Evolutionary conservation across 2,888 invertebrate species (phyloP), one percentile per base, ranked within the genome.

Genomic region (Loripinus fragilis): DNA sequence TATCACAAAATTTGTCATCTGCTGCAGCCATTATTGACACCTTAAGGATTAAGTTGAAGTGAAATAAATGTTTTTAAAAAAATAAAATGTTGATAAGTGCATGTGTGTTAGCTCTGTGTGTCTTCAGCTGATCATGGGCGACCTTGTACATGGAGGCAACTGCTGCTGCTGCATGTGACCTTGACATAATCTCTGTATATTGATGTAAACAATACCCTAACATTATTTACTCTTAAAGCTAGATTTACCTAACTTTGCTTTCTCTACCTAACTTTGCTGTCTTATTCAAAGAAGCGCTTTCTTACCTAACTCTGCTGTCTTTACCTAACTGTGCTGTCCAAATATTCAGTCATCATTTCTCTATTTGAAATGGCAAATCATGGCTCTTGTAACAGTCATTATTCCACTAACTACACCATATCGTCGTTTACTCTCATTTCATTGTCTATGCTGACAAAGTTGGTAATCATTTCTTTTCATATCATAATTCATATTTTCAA

Each of bases 151-250:
- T 60, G 60, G 60, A 60, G 60, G 60, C 60, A 60, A 20, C 33
- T 60, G 60, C 60, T 60, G 60, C 60, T 60, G 60, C 60, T 60
- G 60, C 60, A 60, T 60, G 52, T 52, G 60, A 60, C 60, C 60
- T 60, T 60, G 60, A 60, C 60, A 60, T 60, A 60, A 33, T 20
- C 33, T 60, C 30, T 60, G 33, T 60, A 23, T 60, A 60, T 2
- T 33, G 33, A n/a, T 38, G 28, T 60, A 33, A 28, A 60, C 33
- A 30, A 33, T 60, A 60, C 33, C 30, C 30, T 60, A 60, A 60
- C 60, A 60, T 5, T 12, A 17, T 33, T 17, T 60, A 60, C 3
- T 33, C 10, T 60, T 2, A 20, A 60, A 60, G 60, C 60, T 60
- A 60, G 17, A 60, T 33, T 60, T 38, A 38, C 38, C 38, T 38